These are phyloP conservation scores for Oreochromis tanganicae DNA, from an alignment of 2,113 vertebrate species.

Conservation along the genomic window DNA sequence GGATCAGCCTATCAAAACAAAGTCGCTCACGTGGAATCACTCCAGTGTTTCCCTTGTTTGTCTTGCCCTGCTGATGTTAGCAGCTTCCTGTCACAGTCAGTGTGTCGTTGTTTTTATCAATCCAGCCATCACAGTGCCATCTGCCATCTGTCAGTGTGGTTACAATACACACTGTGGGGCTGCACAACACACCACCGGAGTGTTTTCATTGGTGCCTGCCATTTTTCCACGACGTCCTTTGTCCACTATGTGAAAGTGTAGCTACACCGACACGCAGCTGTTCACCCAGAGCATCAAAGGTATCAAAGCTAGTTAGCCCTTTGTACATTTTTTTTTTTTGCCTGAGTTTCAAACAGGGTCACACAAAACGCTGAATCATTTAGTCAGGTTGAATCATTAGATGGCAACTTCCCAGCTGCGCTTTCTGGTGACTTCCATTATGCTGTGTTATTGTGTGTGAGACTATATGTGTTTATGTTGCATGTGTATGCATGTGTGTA, in stretches of 20 bases:
- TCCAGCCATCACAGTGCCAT: conserved; percentile 37
- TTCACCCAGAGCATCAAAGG: neutral
- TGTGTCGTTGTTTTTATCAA: conserved; percentile 47
- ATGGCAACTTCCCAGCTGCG: conserved; percentile 50
- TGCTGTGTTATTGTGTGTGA: neutral
- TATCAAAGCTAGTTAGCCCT: neutral
- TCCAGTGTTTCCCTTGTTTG: conserved; percentile 28
- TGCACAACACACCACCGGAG: neutral
- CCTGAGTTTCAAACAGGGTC: conserved; percentile 29
- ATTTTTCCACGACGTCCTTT: conserved; percentile 27
- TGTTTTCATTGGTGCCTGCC: conserved; percentile 34
- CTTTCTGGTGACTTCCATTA: conserved; percentile 7
- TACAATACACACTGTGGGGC: conserved; percentile 21
- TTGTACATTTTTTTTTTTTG: neutral
- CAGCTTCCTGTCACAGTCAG: conserved; percentile 40
- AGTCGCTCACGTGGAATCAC: conserved; percentile 23
- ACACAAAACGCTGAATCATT: conserved; percentile 65
- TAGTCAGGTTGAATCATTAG: conserved; percentile 42
- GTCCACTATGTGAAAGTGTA: neutral
- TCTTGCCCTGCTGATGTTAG: conserved; percentile 21
- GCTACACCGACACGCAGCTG: neutral
- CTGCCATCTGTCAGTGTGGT: conserved; percentile 38
- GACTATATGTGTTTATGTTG: neutral
- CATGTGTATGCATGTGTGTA: neutral
- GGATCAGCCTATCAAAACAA: neutral